Conservation (phyloP, 2,888 invertebrate genomes). For the Dryocosmus kuriphilus region DNA sequence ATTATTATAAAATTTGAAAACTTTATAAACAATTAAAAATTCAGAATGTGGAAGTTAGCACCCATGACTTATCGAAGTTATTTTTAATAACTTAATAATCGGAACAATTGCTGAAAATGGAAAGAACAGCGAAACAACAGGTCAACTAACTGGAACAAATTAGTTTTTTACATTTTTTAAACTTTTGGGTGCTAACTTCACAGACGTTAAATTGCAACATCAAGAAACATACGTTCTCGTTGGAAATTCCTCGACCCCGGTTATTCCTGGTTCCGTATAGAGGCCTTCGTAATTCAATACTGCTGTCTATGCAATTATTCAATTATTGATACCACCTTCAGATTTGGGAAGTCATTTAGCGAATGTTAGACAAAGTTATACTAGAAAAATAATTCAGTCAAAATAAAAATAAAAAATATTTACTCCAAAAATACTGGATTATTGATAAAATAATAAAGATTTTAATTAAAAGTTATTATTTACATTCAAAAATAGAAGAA, state of each 20-base stretch:
- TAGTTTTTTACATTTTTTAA: too few relatives aligned
- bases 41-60: too few relatives aligned
- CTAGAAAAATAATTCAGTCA: neutral
- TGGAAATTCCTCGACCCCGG: conserved; percentile 26
- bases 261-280: conserved; percentile 23
- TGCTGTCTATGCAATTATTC: conserved; percentile 22
- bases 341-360: neutral
- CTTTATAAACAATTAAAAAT: too few relatives aligned
- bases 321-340: conserved; percentile 8
- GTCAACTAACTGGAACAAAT: too few relatives aligned
- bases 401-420: neutral
- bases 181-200: too few relatives aligned
- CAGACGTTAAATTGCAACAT: conserved; percentile 37
- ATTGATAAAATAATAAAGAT: neutral
- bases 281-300: conserved; percentile 33
- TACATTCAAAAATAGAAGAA: too few relatives aligned
- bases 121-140: too few relatives aligned
- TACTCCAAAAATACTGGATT: neutral
- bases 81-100: too few relatives aligned
- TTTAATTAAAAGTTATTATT: too few relatives aligned
- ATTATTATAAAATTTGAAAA: too few relatives aligned
- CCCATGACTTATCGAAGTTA: too few relatives aligned
- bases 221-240: neutral
- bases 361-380: neutral
- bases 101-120: too few relatives aligned